Evolutionary conservation across 2,113 vertebrate genomes (phyloP).

Genomic region (Illadopsis cleaveri): DNA sequence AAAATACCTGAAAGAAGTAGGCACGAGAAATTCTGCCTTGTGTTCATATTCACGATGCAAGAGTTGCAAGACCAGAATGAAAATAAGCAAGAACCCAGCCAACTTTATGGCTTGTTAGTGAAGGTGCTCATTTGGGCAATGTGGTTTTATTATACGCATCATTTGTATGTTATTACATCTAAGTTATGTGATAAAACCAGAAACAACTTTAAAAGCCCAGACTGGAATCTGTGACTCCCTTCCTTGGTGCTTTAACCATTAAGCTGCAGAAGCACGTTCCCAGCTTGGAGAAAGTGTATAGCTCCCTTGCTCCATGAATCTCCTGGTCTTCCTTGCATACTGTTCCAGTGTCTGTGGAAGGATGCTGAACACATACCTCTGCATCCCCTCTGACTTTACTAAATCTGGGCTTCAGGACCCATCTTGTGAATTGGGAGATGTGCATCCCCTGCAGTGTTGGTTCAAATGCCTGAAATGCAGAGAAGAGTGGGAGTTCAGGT

Average conservation of each 20-base stretch:
- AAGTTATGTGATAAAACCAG: background rate
- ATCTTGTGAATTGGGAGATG: background rate
- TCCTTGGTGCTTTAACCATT: background rate
- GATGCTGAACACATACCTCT: background rate
- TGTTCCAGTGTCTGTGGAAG: background rate
- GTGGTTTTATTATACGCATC: background rate
- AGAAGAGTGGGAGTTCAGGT: background rate
- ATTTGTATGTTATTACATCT: background rate
- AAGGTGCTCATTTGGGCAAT: background rate
- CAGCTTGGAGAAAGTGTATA: background rate
- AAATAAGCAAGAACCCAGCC: background rate
- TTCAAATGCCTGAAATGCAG: background rate
- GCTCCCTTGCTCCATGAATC: background rate
- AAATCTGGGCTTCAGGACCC: background rate
- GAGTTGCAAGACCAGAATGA: background rate
- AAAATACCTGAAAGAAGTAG: background rate
- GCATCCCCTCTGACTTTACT: background rate
- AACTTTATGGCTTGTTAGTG: background rate
- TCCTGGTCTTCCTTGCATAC: background rate
- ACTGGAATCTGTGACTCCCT: background rate
- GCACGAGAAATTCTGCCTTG: background rate
- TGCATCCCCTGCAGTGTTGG: background rate
- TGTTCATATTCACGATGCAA: accelerated
- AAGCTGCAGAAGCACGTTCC: background rate
- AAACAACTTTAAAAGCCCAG: background rate